phyloP scores from a whole-genome alignment of 2,888 invertebrate species.

The Athalia rosae region DNA sequence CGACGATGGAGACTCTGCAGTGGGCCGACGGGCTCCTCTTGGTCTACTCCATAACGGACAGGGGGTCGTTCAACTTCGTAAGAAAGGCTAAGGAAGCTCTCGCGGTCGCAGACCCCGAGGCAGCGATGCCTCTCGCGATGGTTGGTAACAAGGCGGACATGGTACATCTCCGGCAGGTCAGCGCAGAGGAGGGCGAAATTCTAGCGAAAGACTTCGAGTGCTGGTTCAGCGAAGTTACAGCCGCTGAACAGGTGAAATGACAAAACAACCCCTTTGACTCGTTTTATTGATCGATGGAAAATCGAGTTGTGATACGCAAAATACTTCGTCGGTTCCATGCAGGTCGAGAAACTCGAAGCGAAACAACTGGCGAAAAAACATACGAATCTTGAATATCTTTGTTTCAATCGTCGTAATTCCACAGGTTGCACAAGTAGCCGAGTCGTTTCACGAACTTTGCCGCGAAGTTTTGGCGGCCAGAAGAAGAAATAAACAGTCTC shows the following conservation, averaged over 20 bases:
- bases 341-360: no score
- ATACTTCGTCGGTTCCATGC: no score
- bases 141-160: conserved; percentile 94
- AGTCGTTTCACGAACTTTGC: conserved; percentile 90
- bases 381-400: not conserved
- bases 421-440: conserved; percentile 85
- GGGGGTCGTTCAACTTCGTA: conserved; percentile 89
- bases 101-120: conserved; percentile 77
- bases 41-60: conserved; percentile 93
- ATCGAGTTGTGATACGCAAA: no score
- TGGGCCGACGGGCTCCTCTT: conserved; percentile 94
- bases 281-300: no score
- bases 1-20: conserved; percentile 83
- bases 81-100: conserved; percentile 81
- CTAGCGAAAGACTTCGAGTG: conserved; percentile 92
- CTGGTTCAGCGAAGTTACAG: conserved; percentile 90
- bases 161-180: conserved; percentile 92
- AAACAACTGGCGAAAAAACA: no score
- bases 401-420: not conserved
- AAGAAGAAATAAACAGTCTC: conserved; percentile 88
- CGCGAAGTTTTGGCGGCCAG: conserved; percentile 87
- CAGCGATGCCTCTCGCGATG: conserved; percentile 87
- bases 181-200: conserved; percentile 90
- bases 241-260: conserved; percentile 85
- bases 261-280: no score